These are phyloP conservation scores for Oreochromis tanganicae DNA, from an alignment of 2,113 vertebrate species.

Conservation along the genomic window DNA sequence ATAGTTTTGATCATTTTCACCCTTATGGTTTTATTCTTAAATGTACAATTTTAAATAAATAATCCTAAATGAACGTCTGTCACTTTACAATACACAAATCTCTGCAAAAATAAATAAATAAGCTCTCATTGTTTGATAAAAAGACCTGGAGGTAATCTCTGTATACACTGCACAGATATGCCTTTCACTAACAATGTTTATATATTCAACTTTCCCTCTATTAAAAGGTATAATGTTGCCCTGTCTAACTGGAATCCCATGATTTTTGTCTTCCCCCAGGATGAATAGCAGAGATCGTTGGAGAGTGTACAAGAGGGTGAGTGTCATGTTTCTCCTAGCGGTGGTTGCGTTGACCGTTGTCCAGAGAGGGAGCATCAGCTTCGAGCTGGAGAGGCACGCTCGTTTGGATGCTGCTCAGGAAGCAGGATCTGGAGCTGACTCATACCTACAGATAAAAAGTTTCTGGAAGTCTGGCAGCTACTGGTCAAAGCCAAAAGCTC, in stretches of 20 bases:
- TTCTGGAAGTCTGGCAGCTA: conserved; percentile 80
- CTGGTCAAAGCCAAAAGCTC: not conserved
- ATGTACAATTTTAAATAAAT: not conserved
- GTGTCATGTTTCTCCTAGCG: conserved; percentile 78
- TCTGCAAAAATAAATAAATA: not conserved
- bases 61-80: not conserved
- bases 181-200: not conserved
- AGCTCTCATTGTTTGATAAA: accelerated
- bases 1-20: not conserved
- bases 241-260: not conserved
- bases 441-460: not conserved
- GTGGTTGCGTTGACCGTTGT: conserved; percentile 75
- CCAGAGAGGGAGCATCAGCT: conserved; percentile 76
- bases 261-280: conserved; percentile 60
- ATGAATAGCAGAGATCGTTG: conserved; percentile 74
- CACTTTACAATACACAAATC: not conserved
- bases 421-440: not conserved
- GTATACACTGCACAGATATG: not conserved
- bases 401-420: conserved; percentile 28
- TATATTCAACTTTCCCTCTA: not conserved
- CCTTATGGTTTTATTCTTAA: not conserved
- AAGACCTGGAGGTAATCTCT: not conserved
- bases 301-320: conserved; percentile 77
- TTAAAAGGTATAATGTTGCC: not conserved
- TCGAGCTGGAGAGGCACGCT: conserved; percentile 67